Percentiles rank a stretch among this genome's conserved stretches.
Conservation (phyloP, 92 coral and sea anemone genomes). For the Umimayanthus kanabou region DNA sequence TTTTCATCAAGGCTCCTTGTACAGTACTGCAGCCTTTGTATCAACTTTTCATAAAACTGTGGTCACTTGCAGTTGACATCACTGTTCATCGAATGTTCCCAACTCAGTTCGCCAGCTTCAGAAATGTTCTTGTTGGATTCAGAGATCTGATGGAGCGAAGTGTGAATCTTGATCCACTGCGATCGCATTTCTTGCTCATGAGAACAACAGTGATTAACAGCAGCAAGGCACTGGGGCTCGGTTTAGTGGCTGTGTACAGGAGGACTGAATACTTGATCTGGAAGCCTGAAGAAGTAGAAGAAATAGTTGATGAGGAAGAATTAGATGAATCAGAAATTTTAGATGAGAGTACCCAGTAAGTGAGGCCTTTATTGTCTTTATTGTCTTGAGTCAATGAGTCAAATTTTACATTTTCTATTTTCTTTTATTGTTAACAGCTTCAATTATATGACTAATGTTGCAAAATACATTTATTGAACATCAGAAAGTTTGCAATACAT, state of each 20-base stretch:
- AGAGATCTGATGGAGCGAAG: slow-evolving; percentile 72
- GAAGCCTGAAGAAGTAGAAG: slow-evolving; percentile 64
- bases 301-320: slow-evolving; percentile 57
- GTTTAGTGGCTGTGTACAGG: slow-evolving; percentile 74
- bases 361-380: too few relatives aligned
- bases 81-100: slow-evolving; percentile 54
- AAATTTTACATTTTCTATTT: too few relatives aligned
- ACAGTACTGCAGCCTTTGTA: slow-evolving; percentile 61
- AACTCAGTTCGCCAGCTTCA: slow-evolving; percentile 51
- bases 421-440: too few relatives aligned
- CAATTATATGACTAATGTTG: too few relatives aligned
- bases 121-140: slow-evolving; percentile 35
- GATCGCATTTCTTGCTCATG: slow-evolving; percentile 82
- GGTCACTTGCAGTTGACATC: slow-evolving; percentile 61
- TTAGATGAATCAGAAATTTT: slow-evolving; percentile 26
- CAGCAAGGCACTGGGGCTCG: slow-evolving; percentile 88
- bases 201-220: slow-evolving; percentile 90
- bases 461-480: too few relatives aligned
- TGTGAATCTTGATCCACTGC: slow-evolving; percentile 83
- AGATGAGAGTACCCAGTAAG: neutral
- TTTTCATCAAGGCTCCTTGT: slow-evolving; percentile 67
- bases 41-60: slow-evolving; percentile 47
- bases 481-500: too few relatives aligned
- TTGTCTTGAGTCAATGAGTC: too few relatives aligned
- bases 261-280: slow-evolving; percentile 74